These are phyloP conservation scores for Ibidorhyncha struthersii DNA, from an alignment of 2,113 vertebrate species.

Conservation along the genomic window DNA sequence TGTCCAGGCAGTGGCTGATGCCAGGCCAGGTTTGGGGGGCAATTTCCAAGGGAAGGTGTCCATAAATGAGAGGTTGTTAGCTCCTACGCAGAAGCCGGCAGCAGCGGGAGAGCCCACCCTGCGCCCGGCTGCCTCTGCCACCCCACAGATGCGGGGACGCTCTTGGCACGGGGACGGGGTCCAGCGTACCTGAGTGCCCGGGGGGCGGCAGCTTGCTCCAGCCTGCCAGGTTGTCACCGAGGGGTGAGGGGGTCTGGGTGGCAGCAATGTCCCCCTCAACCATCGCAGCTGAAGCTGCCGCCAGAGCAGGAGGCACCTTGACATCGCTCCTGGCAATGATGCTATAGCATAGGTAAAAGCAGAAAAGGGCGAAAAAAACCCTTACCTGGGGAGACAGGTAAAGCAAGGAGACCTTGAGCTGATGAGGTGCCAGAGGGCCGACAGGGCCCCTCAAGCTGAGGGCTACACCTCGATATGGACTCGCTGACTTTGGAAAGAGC, in stretches of 20 bases:
- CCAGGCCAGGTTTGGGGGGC: accelerated
- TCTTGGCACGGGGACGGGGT: accelerated
- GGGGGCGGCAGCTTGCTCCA: background rate
- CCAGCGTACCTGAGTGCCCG: accelerated
- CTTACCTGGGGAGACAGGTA: background rate
- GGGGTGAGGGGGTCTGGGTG: background rate
- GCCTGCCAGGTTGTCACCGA: accelerated
- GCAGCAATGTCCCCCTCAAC: background rate
- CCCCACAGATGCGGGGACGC: accelerated
- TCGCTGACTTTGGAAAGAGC: background rate
- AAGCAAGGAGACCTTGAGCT: background rate
- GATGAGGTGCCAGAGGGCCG: background rate
- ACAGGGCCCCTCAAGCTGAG: background rate
- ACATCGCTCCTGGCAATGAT: background rate
- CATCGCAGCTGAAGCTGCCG: accelerated
- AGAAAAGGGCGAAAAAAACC: accelerated
- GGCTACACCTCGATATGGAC: background rate
- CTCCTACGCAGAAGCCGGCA: background rate
- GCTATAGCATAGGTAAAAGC: background rate
- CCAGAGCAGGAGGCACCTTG: background rate
- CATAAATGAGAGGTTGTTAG: background rate
- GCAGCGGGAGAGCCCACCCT: background rate
- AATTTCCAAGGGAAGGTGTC: background rate
- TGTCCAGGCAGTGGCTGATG: accelerated
- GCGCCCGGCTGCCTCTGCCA: accelerated